Percentiles rank a stretch among this genome's conserved stretches.
Evolutionary conservation across 2,888 invertebrate genomes (phyloP).

Genomic region (Masnerella sp.): DNA sequence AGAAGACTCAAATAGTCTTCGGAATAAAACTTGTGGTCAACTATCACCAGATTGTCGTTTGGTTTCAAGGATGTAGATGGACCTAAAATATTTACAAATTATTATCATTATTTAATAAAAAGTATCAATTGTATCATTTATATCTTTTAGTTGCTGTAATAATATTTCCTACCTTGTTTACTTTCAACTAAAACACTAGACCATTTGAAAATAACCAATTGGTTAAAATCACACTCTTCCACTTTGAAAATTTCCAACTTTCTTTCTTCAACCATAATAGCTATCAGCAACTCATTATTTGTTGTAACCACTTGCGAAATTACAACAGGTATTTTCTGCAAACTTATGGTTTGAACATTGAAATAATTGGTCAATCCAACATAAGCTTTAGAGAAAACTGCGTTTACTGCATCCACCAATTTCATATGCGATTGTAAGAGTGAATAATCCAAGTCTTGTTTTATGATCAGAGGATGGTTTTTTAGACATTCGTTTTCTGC

Average conservation of each 20-base stretch:
- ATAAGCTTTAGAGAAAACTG: slow-evolving; percentile 84
- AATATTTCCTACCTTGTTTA: slow-evolving; percentile 72
- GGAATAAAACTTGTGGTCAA: slow-evolving; percentile 89
- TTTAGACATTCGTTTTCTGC: slow-evolving; percentile 85
- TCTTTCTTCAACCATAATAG: slow-evolving; percentile 65
- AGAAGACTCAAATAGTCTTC: slow-evolving; percentile 85
- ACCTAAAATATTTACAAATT: slow-evolving; percentile 35
- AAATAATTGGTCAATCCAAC: slow-evolving; percentile 83
- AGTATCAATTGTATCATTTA: too few species aligned
- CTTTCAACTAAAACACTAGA: slow-evolving; percentile 66
- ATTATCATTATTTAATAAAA: too few species aligned
- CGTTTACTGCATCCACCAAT: slow-evolving; percentile 83
- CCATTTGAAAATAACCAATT: slow-evolving; percentile 64
- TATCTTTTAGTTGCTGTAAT: too few species aligned
- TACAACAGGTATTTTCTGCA: slow-evolving; percentile 62
- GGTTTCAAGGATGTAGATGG: slow-evolving; percentile 63
- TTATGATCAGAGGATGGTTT: slow-evolving; percentile 85
- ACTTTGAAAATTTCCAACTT: slow-evolving; percentile 70
- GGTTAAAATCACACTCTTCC: slow-evolving; percentile 49
- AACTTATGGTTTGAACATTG: slow-evolving; percentile 66
- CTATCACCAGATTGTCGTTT: slow-evolving; percentile 75
- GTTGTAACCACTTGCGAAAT: slow-evolving; percentile 69
- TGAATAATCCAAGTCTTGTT: slow-evolving; percentile 86
- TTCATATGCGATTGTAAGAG: slow-evolving; percentile 88
- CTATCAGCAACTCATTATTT: slow-evolving; percentile 70